These are phyloP conservation scores for Idaea biselata DNA, from an alignment of 2,888 invertebrate genomes.

Conservation along the genomic window DNA sequence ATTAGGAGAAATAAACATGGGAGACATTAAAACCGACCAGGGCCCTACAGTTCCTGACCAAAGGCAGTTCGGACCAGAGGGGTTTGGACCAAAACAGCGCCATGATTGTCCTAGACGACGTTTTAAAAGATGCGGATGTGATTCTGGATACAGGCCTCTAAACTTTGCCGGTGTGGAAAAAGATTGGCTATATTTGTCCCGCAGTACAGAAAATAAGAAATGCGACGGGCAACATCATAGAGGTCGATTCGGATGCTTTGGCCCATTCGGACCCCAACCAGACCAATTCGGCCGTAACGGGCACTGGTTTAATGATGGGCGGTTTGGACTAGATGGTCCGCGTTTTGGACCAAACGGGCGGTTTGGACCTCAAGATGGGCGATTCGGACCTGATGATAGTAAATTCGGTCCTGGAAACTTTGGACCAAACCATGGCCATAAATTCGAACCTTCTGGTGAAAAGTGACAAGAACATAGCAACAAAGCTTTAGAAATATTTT, in stretches of 20 bases:
- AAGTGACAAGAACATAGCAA: not conserved
- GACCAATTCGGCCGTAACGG: slow-evolving; percentile 2
- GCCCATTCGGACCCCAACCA: not conserved
- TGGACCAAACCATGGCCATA: not conserved
- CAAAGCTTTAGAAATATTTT: too few relatives aligned
- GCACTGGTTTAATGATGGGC: not conserved
- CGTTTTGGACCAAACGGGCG: not conserved
- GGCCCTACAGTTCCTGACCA: not conserved
- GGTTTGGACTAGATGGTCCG: not conserved
- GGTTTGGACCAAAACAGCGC: not conserved
- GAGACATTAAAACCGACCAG: not conserved
- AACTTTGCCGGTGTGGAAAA: not conserved
- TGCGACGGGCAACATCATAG: not conserved
- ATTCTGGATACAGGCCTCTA: not conserved
- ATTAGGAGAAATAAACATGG: not conserved
- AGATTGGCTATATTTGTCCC: not conserved
- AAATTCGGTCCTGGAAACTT: not conserved
- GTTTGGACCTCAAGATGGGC: not conserved
- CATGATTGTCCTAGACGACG: not conserved
- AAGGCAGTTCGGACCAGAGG: not conserved
- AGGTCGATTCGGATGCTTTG: not conserved
- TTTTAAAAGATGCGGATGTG: not conserved
- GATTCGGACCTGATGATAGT: not conserved
- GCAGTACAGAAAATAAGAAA: not conserved
- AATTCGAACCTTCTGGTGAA: not conserved